Percentiles rank a stretch among this genome's conserved stretches.
Evolutionary conservation across 2,888 invertebrate species (phyloP).

Genomic region (Cephus pygmeus): DNA sequence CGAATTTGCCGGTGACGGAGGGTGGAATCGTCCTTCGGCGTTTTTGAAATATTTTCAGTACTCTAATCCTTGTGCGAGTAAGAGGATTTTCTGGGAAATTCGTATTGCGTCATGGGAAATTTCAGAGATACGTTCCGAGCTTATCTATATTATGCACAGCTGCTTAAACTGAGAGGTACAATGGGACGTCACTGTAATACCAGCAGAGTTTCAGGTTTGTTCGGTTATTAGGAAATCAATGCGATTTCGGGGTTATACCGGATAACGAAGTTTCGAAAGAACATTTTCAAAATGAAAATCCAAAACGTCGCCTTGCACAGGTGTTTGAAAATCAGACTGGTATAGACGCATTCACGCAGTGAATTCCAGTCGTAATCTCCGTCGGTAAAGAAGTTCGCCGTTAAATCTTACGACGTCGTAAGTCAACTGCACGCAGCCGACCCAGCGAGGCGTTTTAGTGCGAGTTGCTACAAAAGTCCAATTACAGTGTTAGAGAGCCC

Average conservation of each 20-base stretch:
- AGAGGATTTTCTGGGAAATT: background rate
- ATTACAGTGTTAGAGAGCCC: background rate
- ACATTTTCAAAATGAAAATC: background rate
- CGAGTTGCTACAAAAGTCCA: background rate
- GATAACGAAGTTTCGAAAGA: background rate
- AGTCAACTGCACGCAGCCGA: background rate
- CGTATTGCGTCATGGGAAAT: background rate
- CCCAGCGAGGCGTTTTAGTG: background rate
- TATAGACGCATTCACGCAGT: background rate
- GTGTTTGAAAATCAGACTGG: background rate
- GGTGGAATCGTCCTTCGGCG: background rate
- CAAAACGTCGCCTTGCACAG: background rate
- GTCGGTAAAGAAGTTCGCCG: background rate
- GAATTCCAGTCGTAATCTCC: background rate
- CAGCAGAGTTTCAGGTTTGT: background rate
- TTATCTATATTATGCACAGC: background rate
- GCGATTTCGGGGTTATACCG: background rate
- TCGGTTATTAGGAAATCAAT: background rate
- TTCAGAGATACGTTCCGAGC: background rate
- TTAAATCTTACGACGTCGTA: conserved; percentile 3
- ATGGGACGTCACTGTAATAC: background rate
- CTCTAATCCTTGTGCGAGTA: background rate
- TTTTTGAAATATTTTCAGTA: background rate
- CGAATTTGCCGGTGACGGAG: background rate
- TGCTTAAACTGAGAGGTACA: background rate